phyloP scores from a whole-genome alignment of 2,113 vertebrate genomes.

The Tympanuchus pallidicinctus region DNA sequence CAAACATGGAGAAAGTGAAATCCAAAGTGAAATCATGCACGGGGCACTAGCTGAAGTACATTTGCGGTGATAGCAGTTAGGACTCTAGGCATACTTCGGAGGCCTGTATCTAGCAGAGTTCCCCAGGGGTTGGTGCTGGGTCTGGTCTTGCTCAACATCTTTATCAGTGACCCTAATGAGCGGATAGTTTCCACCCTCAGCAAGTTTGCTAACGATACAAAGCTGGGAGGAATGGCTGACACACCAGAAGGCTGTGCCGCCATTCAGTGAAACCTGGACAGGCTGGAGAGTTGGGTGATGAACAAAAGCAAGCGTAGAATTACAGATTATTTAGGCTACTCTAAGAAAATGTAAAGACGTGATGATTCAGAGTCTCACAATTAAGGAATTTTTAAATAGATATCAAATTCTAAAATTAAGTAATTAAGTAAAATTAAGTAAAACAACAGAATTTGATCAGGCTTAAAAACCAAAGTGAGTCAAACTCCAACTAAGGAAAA shows the following conservation, averaged over 20 bases:
- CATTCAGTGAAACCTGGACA: no score
- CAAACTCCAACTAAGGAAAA: not conserved
- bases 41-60: not conserved
- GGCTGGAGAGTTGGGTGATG: no score
- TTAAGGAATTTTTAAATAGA: not conserved
- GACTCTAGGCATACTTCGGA: not conserved
- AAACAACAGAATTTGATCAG: not conserved
- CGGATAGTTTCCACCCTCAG: no score
- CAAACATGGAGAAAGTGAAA: rapidly evolving
- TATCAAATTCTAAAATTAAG: not conserved
- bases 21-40: not conserved
- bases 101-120: no score
- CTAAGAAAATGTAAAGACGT: not conserved
- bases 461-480: not conserved
- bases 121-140: no score
- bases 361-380: not conserved
- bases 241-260: no score
- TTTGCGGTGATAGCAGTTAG: not conserved
- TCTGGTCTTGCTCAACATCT: no score
- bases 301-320: no score
- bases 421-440: not conserved
- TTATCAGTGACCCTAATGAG: no score
- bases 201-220: no score
- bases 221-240: no score
- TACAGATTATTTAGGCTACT: not conserved